Conservation (phyloP, 2,113 vertebrate genomes). For the Semicossyphus pulcher region DNA sequence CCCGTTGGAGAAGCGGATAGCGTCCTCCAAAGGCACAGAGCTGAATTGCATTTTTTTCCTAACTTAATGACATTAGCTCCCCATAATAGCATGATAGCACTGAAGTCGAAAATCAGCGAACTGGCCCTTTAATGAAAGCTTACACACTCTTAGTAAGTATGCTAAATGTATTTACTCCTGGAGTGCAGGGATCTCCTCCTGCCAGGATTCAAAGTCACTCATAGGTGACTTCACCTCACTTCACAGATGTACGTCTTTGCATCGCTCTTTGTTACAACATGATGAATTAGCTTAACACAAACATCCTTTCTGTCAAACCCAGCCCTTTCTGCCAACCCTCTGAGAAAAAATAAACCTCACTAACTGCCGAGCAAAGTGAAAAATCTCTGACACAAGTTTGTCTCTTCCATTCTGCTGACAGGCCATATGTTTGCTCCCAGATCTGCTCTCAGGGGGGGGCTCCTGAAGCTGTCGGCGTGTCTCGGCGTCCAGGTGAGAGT, state of each 20-base stretch:
- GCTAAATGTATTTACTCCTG: neutral
- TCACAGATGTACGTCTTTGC: conserved; percentile 2
- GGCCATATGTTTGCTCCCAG: conserved; percentile 71
- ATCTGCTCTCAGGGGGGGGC: conserved; percentile 64
- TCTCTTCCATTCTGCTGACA: conserved; percentile 56
- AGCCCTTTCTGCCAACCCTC: conserved; percentile 18
- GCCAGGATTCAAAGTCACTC: neutral
- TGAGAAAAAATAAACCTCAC: conserved; percentile 6
- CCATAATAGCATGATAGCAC: too few relatives aligned
- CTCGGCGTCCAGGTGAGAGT: conserved; percentile 71
- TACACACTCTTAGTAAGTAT: neutral
- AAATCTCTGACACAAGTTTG: conserved; percentile 42
- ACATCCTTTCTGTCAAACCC: conserved; percentile 15
- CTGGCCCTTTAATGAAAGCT: neutral
- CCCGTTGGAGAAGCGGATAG: too few relatives aligned
- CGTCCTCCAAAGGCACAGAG: too few relatives aligned
- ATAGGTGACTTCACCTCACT: neutral
- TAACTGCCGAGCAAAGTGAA: conserved; percentile 51
- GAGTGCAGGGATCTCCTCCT: neutral
- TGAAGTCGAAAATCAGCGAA: too few relatives aligned
- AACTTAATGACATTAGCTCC: too few relatives aligned
- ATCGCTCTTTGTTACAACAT: neutral
- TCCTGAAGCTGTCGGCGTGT: conserved; percentile 83
- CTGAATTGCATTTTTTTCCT: too few relatives aligned
- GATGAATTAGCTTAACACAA: neutral